phyloP scores from a whole-genome alignment of 2,797 vertebrate genomes.

The Hoplostethus atlanticus region DNA sequence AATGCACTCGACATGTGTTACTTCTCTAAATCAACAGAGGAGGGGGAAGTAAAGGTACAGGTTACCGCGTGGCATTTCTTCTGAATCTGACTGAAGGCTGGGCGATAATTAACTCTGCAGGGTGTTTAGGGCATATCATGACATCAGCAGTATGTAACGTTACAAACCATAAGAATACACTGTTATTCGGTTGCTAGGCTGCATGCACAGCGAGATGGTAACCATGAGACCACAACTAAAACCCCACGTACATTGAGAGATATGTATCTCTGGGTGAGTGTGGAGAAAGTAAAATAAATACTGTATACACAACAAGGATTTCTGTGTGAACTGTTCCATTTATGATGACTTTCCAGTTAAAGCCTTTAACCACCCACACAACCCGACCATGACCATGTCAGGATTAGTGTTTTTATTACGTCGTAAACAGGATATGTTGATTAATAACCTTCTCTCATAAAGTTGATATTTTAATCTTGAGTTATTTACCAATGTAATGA shows the following conservation, averaged over 20 bases:
- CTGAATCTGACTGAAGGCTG: slow-evolving; percentile 15
- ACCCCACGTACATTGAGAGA: too few relatives aligned
- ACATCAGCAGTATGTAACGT: slow-evolving; percentile 45
- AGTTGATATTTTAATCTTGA: slow-evolving; percentile 53
- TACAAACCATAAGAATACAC: slow-evolving; percentile 14
- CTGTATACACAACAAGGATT: slow-evolving; percentile 2
- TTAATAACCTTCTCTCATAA: slow-evolving; percentile 57
- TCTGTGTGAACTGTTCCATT: slow-evolving; percentile 6
- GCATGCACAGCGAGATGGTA: background rate
- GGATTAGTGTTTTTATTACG: slow-evolving; percentile 54
- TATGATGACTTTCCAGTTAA: slow-evolving; percentile 27
- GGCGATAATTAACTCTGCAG: slow-evolving; percentile 21
- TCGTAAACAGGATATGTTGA: slow-evolving; percentile 74
- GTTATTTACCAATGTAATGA: slow-evolving; percentile 59
- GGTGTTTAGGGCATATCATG: slow-evolving; percentile 28
- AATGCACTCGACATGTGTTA: slow-evolving; percentile 22
- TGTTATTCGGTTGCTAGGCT: slow-evolving; percentile 10
- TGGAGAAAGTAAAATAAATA: slow-evolving; percentile 16
- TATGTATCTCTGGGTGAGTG: background rate
- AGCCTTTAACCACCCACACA: slow-evolving; percentile 53
- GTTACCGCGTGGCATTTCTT: slow-evolving; percentile 5
- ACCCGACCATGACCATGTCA: slow-evolving; percentile 1
- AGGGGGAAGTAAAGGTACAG: slow-evolving; percentile 14
- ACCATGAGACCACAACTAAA: too few relatives aligned
- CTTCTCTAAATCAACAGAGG: slow-evolving; percentile 20